Conservation (phyloP, 2,888 invertebrate genomes). For the Nomada ferruginata region DNA sequence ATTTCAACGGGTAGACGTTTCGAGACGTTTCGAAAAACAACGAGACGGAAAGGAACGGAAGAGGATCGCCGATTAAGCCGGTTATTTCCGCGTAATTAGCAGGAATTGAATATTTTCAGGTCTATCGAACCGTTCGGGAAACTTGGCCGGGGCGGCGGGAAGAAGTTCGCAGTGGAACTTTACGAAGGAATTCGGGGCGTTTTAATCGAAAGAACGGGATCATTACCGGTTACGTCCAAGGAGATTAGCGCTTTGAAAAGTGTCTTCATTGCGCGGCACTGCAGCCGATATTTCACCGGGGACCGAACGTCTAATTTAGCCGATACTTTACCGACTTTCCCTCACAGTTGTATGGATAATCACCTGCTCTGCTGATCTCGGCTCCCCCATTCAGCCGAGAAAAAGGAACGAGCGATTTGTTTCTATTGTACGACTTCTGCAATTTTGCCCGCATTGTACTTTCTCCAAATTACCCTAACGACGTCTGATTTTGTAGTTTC, state of each 20-base stretch:
- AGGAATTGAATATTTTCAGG: slow-evolving; percentile 53
- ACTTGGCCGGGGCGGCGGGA: slow-evolving; percentile 7
- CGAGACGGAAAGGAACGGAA: not conserved
- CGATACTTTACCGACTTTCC: slow-evolving; percentile 25
- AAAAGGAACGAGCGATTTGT: slow-evolving; percentile 13
- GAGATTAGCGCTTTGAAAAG: slow-evolving; percentile 44
- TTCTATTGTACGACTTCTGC: slow-evolving; percentile 15
- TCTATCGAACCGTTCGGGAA: slow-evolving; percentile 12
- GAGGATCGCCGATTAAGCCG: slow-evolving; percentile 31
- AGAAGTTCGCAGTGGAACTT: not conserved
- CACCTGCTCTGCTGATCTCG: not conserved
- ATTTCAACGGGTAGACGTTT: not conserved
- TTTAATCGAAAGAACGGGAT: slow-evolving; percentile 45
- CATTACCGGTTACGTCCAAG: slow-evolving; percentile 34
- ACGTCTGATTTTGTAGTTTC: slow-evolving; percentile 7
- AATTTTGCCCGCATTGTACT: slow-evolving; percentile 26
- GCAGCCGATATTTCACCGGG: slow-evolving; percentile 43
- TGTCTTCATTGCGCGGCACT: slow-evolving; percentile 37
- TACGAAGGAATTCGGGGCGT: slow-evolving; percentile 39
- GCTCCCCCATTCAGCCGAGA: not conserved
- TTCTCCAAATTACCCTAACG: slow-evolving; percentile 35
- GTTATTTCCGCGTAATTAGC: slow-evolving; percentile 46
- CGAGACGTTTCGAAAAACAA: slow-evolving; percentile 13
- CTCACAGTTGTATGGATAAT: slow-evolving; percentile 27
- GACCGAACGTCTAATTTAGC: slow-evolving; percentile 26